phyloP scores from a whole-genome alignment of 2,888 invertebrate genomes.

The Plagodis dolabraria region DNA sequence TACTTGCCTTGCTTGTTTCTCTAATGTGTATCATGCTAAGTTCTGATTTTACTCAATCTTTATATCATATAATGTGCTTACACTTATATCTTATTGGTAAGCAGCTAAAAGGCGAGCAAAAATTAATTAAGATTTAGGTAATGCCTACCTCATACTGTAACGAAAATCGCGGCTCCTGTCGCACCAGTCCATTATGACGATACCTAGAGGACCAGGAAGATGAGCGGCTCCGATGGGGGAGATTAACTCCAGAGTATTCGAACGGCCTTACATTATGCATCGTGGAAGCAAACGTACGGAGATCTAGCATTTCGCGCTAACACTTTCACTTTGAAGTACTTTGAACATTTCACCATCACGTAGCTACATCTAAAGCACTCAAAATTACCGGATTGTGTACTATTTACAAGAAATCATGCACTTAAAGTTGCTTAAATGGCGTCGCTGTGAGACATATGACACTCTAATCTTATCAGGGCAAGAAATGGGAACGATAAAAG shows the following conservation, averaged over 20 bases:
- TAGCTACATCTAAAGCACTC: slow-evolving; percentile 30
- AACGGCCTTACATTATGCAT: slow-evolving; percentile 67
- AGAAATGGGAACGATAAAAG: slow-evolving; percentile 73
- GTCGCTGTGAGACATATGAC: slow-evolving; percentile 71
- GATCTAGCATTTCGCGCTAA: slow-evolving; percentile 67
- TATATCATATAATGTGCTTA: background rate
- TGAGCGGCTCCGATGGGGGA: slow-evolving; percentile 61
- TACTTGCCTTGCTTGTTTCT: too few relatives aligned
- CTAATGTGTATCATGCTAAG: too few relatives aligned
- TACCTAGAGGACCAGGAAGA: slow-evolving; percentile 70
- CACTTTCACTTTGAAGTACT: slow-evolving; percentile 41
- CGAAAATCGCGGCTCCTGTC: slow-evolving; percentile 71
- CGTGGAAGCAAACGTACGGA: slow-evolving; percentile 52
- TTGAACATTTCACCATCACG: slow-evolving; percentile 67
- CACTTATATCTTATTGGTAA: too few relatives aligned
- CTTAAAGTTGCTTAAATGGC: slow-evolving; percentile 52
- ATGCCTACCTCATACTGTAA: slow-evolving; percentile 67
- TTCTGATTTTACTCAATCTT: too few relatives aligned
- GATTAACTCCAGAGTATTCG: slow-evolving; percentile 47
- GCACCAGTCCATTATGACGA: slow-evolving; percentile 54
- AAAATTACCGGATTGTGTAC: slow-evolving; percentile 42
- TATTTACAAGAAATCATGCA: slow-evolving; percentile 43
- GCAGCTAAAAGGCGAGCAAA: too few relatives aligned
- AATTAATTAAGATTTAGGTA: too few relatives aligned
- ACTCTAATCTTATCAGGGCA: slow-evolving; percentile 73